Evolutionary conservation across 2,888 invertebrate genomes (phyloP), one percentile per base, ranked within the genome.

Genomic region (Melolontha melolontha): DNA sequence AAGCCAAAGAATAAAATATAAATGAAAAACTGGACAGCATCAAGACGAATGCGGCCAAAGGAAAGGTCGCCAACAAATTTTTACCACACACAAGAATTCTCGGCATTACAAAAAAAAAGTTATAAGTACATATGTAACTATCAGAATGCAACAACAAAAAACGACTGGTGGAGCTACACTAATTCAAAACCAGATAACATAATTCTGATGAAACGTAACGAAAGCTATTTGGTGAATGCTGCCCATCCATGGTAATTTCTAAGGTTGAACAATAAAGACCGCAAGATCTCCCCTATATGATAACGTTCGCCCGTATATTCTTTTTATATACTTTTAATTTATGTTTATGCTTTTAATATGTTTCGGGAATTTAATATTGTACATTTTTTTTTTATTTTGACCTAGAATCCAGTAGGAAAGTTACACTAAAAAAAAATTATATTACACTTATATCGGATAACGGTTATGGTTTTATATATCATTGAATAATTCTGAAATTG

Each of bases 31-130:
- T 12, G 47, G 47, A 8, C 29, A 55, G 29, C 44, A 59, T 59
- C 59, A 59, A 59, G 59, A 59, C 44, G 44, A 59, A 59, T 42
- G 59, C 59, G 59, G 17, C 12, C 76, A 77, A 78, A 79, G 78
- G 79, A 78, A 79, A 76, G 77, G 70, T 70, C 55, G 51, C 29
- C 67, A 41, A 68, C 73, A 72, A 73, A 75, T 74, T 74, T 75
- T 72, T 72, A 75, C 70, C 66, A 72, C 66, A 66, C 54, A 11
- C 12, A 67, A 68, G 72, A 74, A 75, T 75, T 62, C 68, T 42
- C 47, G 44, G 67, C 52, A 72, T 72, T 70, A 73, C 64, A 73
- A 69, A 68, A 49, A n/a, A 29, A 27, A 34, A 10, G 34, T 8
- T 8, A 34, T 34, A 34, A 34, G 34, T 34, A 34, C 34, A 40